Conservation (phyloP, 2,113 vertebrate species). For the Redunca redunca region DNA sequence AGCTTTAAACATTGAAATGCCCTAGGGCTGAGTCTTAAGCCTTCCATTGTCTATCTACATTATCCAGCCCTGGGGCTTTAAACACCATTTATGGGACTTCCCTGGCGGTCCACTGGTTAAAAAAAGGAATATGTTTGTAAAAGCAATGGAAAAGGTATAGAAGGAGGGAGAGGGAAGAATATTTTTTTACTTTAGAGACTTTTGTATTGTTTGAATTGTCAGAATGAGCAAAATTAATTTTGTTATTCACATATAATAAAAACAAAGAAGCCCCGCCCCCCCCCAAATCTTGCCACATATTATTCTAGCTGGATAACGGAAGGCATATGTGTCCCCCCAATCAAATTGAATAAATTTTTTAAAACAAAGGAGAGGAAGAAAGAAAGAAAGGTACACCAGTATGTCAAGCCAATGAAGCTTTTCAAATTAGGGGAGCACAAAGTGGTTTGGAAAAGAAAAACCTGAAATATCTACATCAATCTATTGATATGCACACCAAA, state of each 20-base stretch:
- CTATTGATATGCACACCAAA: neutral
- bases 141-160: neutral
- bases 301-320: neutral
- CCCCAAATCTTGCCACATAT: neutral
- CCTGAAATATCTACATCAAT: neutral
- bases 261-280: neutral
- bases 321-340: neutral
- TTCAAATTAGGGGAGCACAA: neutral
- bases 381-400: neutral
- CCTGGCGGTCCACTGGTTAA: neutral
- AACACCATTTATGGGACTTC: neutral
- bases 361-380: neutral
- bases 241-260: constrained; percentile 2
- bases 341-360: neutral
- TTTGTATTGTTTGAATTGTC: neutral
- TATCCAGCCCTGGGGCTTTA: neutral
- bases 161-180: neutral
- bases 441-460: constrained; percentile 22
- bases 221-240: constrained; percentile 2
- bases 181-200: neutral
- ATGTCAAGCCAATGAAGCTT: neutral
- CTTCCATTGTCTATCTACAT: neutral
- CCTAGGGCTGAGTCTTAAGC: neutral
- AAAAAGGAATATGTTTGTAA: neutral
- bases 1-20: neutral